A percentile compares a stretch with the other conserved stretches of the same genome.
Evolutionary conservation across 1,140 invertebrate species (phyloP).

Genomic region (Bombus waltoni): DNA sequence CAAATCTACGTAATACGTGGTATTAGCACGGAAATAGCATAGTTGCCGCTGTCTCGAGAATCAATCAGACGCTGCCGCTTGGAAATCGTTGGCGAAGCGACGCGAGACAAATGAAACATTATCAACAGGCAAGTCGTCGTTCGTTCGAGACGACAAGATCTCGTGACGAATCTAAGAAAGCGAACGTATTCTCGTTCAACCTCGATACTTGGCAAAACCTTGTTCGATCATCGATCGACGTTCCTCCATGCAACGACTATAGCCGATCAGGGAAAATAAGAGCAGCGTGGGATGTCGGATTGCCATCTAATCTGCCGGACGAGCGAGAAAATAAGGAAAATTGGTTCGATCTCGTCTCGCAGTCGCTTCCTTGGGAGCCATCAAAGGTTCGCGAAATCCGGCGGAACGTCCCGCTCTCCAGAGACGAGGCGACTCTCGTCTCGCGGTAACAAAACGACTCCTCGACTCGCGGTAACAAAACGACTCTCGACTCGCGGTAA

Average conservation of each 20-base stretch:
- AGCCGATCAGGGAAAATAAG: background rate
- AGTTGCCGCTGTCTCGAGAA: too few species aligned
- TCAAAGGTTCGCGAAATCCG: background rate
- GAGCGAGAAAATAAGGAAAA: background rate
- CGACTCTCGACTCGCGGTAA: background rate
- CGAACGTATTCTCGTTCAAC: background rate
- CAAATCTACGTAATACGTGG: conserved; percentile 1
- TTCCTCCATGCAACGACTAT: background rate
- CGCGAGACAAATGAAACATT: background rate
- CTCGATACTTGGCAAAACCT: background rate
- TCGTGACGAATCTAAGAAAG: too few species aligned
- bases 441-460: background rate
- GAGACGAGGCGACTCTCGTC: background rate
- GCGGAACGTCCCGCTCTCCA: background rate
- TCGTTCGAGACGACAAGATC: too few species aligned
- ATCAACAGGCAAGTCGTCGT: too few species aligned
- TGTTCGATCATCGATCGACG: background rate
- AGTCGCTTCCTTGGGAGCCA: background rate
- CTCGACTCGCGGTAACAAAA: background rate
- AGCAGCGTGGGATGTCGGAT: background rate
- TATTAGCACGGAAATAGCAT: too few species aligned
- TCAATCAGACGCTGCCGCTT: background rate
- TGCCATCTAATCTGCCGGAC: background rate
- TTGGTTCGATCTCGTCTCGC: background rate
- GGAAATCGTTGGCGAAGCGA: background rate